Evolutionary conservation across 2,113 vertebrate genomes (phyloP).

Genomic region (Aplodontia rufa): DNA sequence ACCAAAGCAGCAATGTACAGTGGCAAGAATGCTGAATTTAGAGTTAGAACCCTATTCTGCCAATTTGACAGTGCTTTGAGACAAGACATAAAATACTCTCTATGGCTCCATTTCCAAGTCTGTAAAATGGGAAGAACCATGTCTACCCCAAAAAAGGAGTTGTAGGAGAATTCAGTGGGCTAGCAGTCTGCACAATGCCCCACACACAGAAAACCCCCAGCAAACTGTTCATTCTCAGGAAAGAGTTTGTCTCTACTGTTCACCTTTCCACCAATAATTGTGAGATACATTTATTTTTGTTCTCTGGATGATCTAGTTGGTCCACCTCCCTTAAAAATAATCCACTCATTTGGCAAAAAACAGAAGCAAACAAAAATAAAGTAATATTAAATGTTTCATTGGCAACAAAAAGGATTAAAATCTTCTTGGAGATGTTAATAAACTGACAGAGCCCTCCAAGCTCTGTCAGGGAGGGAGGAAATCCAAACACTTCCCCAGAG

Average conservation of each 20-base stretch:
- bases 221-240: not conserved
- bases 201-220: not conserved
- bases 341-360: not conserved
- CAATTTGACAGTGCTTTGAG: slow-evolving; percentile 3
- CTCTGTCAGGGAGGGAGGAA: not conserved
- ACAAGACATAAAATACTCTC: not conserved
- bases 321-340: not conserved
- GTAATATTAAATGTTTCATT: not conserved
- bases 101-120: not conserved
- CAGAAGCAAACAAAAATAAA: slow-evolving; percentile 37
- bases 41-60: not conserved
- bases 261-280: not conserved
- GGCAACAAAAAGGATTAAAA: not conserved
- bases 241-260: not conserved
- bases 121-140: not conserved
- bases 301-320: not conserved
- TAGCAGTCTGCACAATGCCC: not conserved
- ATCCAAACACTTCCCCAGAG: not conserved
- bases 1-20: not conserved
- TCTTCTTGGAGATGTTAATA: not conserved
- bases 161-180: not conserved
- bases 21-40: not conserved
- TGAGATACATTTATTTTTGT: not conserved
- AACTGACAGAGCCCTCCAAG: not conserved
- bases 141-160: not conserved